Conservation (phyloP, 2,113 vertebrate genomes). For the Engraulis encrasicolus region DNA sequence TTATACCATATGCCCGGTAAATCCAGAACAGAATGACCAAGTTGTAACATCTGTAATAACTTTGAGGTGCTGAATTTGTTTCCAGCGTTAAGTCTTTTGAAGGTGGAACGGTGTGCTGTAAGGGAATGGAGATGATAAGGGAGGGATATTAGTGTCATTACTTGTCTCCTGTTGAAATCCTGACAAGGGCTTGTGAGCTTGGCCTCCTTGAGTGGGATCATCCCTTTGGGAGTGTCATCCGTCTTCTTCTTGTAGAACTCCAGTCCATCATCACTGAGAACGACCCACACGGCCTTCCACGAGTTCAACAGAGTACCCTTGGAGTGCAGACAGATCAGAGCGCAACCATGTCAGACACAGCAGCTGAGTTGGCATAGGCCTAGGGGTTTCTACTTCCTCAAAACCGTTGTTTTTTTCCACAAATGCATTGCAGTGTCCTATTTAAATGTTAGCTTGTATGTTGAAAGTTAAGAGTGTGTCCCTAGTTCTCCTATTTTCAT, state of each 20-base stretch:
- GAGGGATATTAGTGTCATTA: slow-evolving; percentile 60
- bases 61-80: too few species aligned
- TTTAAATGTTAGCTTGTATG: too few species aligned
- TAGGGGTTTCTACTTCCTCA: neutral
- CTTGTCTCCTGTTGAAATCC: slow-evolving; percentile 89
- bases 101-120: neutral
- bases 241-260: slow-evolving; percentile 94
- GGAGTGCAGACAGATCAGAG: slow-evolving; percentile 20
- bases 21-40: too few species aligned
- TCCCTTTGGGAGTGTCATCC: slow-evolving; percentile 90
- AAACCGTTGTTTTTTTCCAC: neutral
- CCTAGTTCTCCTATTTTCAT: too few species aligned
- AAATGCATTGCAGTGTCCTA: too few species aligned
- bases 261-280: slow-evolving; percentile 89
- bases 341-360: neutral
- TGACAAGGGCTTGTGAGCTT: slow-evolving; percentile 84
- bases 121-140: neutral
- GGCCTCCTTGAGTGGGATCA: slow-evolving; percentile 91
- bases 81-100: too few species aligned
- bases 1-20: too few species aligned
- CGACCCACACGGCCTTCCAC: slow-evolving; percentile 93
- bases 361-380: too few species aligned
- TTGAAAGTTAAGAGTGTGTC: too few species aligned
- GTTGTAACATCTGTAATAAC: too few species aligned
- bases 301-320: slow-evolving; percentile 91